Evolutionary conservation across 2,888 invertebrate species (phyloP).

Genomic region (Biston stratarius): DNA sequence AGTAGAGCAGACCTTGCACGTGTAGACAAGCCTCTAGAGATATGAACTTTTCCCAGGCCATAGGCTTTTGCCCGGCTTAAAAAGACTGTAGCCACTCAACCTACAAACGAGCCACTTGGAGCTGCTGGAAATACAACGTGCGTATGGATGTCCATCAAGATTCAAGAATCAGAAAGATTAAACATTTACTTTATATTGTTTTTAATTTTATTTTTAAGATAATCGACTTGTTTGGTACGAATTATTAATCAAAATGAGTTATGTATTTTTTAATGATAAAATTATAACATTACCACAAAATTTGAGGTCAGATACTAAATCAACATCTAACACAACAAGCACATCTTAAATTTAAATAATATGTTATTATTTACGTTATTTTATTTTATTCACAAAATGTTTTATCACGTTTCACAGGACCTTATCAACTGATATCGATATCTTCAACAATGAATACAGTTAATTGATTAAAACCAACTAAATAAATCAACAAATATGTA

Average conservation of each 20-base stretch:
- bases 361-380: not conserved
- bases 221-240: not conserved
- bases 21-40: conserved; percentile 21
- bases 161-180: conserved; percentile 5
- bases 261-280: conserved; percentile 6
- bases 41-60: conserved; percentile 7
- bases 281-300: not conserved
- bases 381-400: not conserved
- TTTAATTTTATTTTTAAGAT: conserved; percentile 6
- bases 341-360: conserved; percentile 1
- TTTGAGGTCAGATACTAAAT: not conserved
- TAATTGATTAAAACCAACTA: not conserved
- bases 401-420: not conserved
- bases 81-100: conserved; percentile 4
- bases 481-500: not conserved
- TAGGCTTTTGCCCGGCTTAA: not conserved
- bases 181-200: conserved; percentile 6
- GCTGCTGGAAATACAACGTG: not conserved
- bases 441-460: not conserved
- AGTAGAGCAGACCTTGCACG: conserved; percentile 52
- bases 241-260: conserved; percentile 6
- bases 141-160: conserved; percentile 2
- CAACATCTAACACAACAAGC: not conserved
- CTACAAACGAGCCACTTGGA: not conserved
- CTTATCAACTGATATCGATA: not conserved